These are phyloP conservation scores for Matsumurasca onukii DNA, from an alignment of 1,140 invertebrate species.

Conservation along the genomic window DNA sequence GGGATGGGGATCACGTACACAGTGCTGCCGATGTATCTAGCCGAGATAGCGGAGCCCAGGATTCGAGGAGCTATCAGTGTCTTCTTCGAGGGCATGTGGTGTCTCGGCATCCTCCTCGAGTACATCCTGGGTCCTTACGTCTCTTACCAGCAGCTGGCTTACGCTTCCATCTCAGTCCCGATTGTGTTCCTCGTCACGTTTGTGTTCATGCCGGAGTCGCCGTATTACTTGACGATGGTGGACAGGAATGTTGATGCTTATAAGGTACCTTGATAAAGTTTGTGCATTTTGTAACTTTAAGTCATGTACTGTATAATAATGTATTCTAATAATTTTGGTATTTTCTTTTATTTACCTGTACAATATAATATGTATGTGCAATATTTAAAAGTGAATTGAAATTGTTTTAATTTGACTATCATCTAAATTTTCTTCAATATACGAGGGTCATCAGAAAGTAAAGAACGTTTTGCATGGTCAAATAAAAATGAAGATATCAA, in stretches of 20 bases:
- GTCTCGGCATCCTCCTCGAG: conserved; percentile 73
- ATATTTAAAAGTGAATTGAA: too few species aligned
- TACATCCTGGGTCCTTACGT: conserved; percentile 75
- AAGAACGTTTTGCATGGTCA: too few species aligned
- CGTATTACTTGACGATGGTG: conserved; percentile 65
- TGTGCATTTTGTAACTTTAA: background rate
- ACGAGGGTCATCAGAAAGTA: too few species aligned
- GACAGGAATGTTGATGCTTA: conserved; percentile 61
- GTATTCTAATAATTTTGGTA: background rate
- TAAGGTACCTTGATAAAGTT: conserved; percentile 29
- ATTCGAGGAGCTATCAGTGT: conserved; percentile 56
- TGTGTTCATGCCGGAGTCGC: conserved; percentile 79
- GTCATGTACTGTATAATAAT: background rate
- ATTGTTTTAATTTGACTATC: too few species aligned
- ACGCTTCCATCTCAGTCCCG: conserved; percentile 48
- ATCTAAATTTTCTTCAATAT: too few species aligned
- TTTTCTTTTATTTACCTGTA: background rate
- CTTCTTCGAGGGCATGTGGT: conserved; percentile 75
- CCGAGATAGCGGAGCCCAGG: conserved; percentile 63
- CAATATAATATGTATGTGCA: background rate
- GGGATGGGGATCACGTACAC: conserved; percentile 73
- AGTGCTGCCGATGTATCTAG: conserved; percentile 79
- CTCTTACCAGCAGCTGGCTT: conserved; percentile 15
- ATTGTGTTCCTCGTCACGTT: conserved; percentile 64
- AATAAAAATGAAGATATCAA: too few species aligned